Evolutionary conservation across 2,797 vertebrate genomes (phyloP), one percentile per base, ranked within the genome.

Genomic region (Epinephelus coioides): DNA sequence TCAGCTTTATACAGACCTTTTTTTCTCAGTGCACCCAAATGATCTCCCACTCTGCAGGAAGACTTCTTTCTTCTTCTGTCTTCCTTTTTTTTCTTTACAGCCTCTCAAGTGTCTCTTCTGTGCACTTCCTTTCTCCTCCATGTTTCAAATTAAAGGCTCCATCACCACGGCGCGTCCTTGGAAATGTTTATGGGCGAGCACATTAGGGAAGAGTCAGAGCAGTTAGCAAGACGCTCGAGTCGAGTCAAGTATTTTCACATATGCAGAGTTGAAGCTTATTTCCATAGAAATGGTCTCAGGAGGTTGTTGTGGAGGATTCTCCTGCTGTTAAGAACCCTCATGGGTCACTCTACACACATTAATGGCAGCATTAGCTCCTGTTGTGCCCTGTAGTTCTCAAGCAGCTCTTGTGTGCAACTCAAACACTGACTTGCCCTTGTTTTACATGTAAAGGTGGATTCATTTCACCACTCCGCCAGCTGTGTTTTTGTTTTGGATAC

Each of bases 331-430:
- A 69, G 51, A 69, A 49, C 55, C 79, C 74, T 72, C 75, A 1
- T 30, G 77, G 87, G 86, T 91, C 86, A 77, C 62, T 78, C 60
- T 17, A 2, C 70, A 6, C 62, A 73, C 86, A 74, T 74, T 83
- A 77, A 76, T 60, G 59, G 70, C 71, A 30, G n/a, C 73, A 77
- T 88, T 84, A 79, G 76, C 82, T 77, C 78, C 61, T 23, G 47
- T 54, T 76, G 72, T 60, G 55, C 43, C 47, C 55, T 34, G 25
- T 21, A 46, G 54, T 49, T 72, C 73, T 67, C 63, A 12, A 18
- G 21, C 34, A 27, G 56, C 64, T 69, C 72, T 60, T 53, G 21
- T 54, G 40, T 38, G 55, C 23, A 40, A 43, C 43, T 71, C 43
- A 43, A 23, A 69, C 38, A 25, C 53, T 1, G 17, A 15, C 53